Percentiles rank a stretch among this genome's conserved stretches.
Evolutionary conservation across 2,888 invertebrate genomes (phyloP).

Genomic region (Leucoma salicis): DNA sequence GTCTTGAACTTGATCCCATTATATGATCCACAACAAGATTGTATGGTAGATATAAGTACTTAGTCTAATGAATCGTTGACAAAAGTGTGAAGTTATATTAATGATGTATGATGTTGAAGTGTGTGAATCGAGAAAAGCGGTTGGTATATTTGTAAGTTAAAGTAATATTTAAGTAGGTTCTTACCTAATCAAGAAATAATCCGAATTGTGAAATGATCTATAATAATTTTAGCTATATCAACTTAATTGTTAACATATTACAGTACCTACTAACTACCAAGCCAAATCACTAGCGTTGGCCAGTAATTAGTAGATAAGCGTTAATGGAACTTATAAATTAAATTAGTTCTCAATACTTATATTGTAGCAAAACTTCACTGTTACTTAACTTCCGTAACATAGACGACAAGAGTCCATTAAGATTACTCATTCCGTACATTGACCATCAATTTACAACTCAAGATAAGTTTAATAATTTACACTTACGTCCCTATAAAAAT

Average conservation of each 20-base stretch:
- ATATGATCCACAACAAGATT: slow-evolving; percentile 60
- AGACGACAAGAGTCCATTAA: slow-evolving; percentile 5
- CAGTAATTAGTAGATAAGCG: too few relatives aligned
- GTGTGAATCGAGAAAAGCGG: slow-evolving; percentile 29
- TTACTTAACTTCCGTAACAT: neutral
- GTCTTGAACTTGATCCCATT: slow-evolving; percentile 68
- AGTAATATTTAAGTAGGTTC: too few relatives aligned
- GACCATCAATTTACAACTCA: slow-evolving; percentile 3
- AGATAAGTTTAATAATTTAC: slow-evolving; percentile 9
- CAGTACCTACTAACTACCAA: too few relatives aligned
- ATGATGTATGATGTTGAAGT: slow-evolving; percentile 36
- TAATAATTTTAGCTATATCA: too few relatives aligned
- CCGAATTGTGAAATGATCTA: neutral
- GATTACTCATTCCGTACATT: slow-evolving; percentile 9
- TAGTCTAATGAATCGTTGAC: slow-evolving; percentile 57
- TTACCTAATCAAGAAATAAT: neutral
- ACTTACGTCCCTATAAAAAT: slow-evolving; percentile 5
- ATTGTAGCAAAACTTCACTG: neutral
- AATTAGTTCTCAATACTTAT: too few relatives aligned
- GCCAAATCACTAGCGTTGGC: too few relatives aligned
- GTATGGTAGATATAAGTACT: slow-evolving; percentile 62
- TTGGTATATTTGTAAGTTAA: neutral
- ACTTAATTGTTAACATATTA: too few relatives aligned
- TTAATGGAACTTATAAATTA: too few relatives aligned
- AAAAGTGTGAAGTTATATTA: slow-evolving; percentile 42